Conservation (phyloP, 2,888 invertebrate species). For the Metalampra italica region DNA sequence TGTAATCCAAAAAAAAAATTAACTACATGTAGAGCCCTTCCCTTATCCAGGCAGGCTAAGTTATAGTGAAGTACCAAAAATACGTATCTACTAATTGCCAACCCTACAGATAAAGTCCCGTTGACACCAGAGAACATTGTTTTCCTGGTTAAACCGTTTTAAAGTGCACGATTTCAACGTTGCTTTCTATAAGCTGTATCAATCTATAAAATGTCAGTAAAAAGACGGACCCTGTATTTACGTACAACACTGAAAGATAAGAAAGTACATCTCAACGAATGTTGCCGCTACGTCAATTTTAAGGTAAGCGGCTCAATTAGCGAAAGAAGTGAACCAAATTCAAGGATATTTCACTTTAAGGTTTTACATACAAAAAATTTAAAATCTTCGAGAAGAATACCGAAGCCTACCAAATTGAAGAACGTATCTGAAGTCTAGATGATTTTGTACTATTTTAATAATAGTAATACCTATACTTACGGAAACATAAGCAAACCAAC, state of each 20-base stretch:
- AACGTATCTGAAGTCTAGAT: too few relatives aligned
- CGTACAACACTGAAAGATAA: constrained; percentile 29
- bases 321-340: constrained; percentile 21
- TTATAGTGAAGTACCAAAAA: too few relatives aligned
- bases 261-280: constrained; percentile 21
- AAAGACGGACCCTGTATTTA: constrained; percentile 27
- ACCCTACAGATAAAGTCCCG: too few relatives aligned
- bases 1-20: too few relatives aligned
- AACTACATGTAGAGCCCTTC: too few relatives aligned
- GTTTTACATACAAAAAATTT: neutral
- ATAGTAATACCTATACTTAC: too few relatives aligned
- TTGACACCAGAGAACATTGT: too few relatives aligned
- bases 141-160: neutral
- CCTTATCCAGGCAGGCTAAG: too few relatives aligned
- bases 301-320: constrained; percentile 20
- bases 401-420: too few relatives aligned
- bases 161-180: neutral
- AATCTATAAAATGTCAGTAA: constrained; percentile 23
- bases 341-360: constrained; percentile 13
- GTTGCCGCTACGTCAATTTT: constrained; percentile 25
- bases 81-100: too few relatives aligned
- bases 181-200: constrained; percentile 17
- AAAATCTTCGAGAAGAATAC: neutral
- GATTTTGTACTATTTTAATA: too few relatives aligned
- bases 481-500: too few relatives aligned